phyloP scores from a whole-genome alignment of 1,140 invertebrate species.

The Brachionus paranguensis region DNA sequence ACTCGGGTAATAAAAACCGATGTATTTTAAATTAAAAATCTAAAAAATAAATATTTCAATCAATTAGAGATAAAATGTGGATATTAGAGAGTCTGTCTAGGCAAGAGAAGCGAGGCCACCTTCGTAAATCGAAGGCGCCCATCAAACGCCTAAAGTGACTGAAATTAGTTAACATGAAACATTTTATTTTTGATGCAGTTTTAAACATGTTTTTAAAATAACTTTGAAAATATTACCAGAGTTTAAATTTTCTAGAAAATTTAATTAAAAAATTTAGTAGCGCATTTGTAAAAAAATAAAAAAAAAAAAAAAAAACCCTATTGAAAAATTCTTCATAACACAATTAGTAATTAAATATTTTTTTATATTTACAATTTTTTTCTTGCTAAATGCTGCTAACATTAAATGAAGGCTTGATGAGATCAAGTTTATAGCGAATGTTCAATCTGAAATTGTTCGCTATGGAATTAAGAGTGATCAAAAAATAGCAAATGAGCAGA shows the following conservation, averaged over 20 bases:
- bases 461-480: constrained; percentile 11
- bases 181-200: neutral
- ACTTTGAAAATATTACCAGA: neutral
- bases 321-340: neutral
- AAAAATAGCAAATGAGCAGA: constrained; percentile 9
- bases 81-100: neutral
- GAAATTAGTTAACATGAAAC: neutral
- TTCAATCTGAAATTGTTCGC: constrained; percentile 3
- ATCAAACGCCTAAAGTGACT: neutral
- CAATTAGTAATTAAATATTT: neutral
- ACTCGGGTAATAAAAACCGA: too few relatives aligned
- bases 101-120: neutral
- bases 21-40: neutral
- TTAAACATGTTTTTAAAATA: neutral
- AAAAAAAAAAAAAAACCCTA: neutral
- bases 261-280: neutral
- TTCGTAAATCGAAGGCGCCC: neutral
- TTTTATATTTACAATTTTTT: neutral
- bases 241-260: neutral
- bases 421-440: neutral
- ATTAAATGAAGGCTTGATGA: neutral
- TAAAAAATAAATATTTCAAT: neutral
- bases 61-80: neutral
- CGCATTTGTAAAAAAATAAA: neutral
- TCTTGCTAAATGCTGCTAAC: neutral